phyloP scores from a whole-genome alignment of 2,797 vertebrate species.

The Simalia tracyae region DNA sequence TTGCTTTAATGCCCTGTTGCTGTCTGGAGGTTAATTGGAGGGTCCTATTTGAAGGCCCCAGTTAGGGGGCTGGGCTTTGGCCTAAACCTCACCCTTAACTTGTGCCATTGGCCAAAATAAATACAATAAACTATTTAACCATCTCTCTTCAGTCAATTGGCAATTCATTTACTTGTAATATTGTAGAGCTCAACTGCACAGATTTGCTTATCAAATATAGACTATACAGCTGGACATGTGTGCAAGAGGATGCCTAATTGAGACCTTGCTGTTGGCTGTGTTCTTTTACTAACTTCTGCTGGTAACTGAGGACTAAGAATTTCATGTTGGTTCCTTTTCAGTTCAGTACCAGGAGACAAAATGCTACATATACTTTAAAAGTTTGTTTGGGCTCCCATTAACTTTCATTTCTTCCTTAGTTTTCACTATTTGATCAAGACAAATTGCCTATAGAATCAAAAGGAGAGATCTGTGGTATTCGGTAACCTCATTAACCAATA shows the following conservation, averaged over 20 bases:
- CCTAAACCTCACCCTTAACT: neutral
- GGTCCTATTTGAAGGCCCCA: neutral
- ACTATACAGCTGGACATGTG: neutral
- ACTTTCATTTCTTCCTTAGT: neutral
- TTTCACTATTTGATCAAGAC: neutral
- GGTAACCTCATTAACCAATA: slow-evolving; percentile 26
- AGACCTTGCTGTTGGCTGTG: neutral
- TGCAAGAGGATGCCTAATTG: neutral
- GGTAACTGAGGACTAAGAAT: neutral
- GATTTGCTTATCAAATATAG: neutral
- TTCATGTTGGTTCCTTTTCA: neutral
- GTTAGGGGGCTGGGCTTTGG: neutral
- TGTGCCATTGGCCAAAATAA: neutral
- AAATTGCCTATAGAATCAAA: slow-evolving; percentile 42
- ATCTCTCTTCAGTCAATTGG: neutral
- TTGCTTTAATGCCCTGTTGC: neutral
- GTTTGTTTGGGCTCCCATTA: neutral
- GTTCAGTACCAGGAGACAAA: neutral
- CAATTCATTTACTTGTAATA: neutral
- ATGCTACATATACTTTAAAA: neutral
- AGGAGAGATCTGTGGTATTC: slow-evolving; percentile 20
- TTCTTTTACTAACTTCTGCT: neutral
- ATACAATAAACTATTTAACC: neutral
- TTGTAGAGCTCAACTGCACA: fast-evolving
- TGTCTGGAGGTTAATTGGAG: neutral